Evolutionary conservation across 2,888 invertebrate species (phyloP).

Genomic region (Physocephala rufipes): DNA sequence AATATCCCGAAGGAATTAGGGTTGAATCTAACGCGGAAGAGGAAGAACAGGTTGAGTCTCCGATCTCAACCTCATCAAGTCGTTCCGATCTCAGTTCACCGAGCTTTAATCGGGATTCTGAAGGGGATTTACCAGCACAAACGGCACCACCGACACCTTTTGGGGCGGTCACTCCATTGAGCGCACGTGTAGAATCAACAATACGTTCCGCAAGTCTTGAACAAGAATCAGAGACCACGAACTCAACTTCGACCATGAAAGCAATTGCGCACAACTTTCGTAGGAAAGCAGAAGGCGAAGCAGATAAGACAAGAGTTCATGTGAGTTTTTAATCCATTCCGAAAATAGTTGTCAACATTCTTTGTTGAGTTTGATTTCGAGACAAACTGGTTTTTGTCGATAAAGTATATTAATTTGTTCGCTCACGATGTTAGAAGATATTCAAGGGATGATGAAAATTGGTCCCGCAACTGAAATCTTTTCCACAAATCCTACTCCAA

Average conservation of each 20-base stretch:
- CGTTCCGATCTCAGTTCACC: conserved; percentile 77
- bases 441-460: no score
- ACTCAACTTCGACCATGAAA: conserved; percentile 76
- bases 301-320: conserved; percentile 55
- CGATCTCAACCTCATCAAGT: conserved; percentile 79
- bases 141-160: conserved; percentile 57
- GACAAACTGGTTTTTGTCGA: no score
- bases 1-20: conserved; percentile 77
- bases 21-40: conserved; percentile 62
- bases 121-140: conserved; percentile 71
- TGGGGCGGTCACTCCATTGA: conserved; percentile 56
- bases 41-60: conserved; percentile 72
- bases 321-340: conserved; percentile 52
- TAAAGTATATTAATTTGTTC: no score
- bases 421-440: no score
- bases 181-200: conserved; percentile 58
- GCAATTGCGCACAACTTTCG: conserved; percentile 69
- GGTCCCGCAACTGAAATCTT: not conserved
- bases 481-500: not conserved
- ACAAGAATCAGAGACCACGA: conserved; percentile 79
- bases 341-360: no score
- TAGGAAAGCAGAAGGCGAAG: conserved; percentile 60
- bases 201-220: conserved; percentile 63
- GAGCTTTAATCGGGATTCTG: conserved; percentile 75
- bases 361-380: no score